These are phyloP conservation scores for Pseudochaenichthys georgianus DNA, from an alignment of 2,797 vertebrate genomes.

Conservation along the genomic window DNA sequence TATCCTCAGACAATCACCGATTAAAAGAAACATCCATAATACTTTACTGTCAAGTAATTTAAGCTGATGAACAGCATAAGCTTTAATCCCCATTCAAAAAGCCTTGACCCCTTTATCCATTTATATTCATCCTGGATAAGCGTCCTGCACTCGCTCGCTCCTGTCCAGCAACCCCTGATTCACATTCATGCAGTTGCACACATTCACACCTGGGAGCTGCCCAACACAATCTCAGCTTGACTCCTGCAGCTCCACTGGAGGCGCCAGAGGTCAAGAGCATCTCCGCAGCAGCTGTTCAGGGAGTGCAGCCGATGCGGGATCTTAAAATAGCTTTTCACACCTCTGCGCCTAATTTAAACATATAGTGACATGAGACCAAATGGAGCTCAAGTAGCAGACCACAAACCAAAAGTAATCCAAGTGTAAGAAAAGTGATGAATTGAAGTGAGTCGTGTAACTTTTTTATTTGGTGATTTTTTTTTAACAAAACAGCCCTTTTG, in stretches of 20 bases:
- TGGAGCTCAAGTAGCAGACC: neutral
- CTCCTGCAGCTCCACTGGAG: constrained; percentile 42
- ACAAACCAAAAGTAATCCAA: constrained; percentile 27
- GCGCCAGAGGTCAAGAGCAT: constrained; percentile 38
- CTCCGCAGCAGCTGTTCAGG: constrained; percentile 47
- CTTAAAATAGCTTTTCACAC: constrained; percentile 8
- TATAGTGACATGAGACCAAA: constrained; percentile 4
- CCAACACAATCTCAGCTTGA: constrained; percentile 63
- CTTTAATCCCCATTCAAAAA: neutral
- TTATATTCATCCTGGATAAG: neutral
- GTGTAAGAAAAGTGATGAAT: constrained; percentile 25
- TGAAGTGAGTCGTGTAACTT: neutral
- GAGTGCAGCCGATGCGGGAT: constrained; percentile 25
- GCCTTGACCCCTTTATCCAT: constrained; percentile 5
- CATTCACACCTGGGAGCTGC: constrained; percentile 58
- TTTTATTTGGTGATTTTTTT: constrained; percentile 34
- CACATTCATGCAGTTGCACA: constrained; percentile 46
- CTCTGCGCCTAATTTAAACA: constrained; percentile 23
- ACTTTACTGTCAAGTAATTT: neutral
- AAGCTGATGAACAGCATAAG: neutral
- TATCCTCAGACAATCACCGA: neutral
- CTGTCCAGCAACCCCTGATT: constrained; percentile 28
- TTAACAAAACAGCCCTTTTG: neutral
- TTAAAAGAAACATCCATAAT: neutral
- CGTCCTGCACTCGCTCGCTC: neutral